Evolutionary conservation across 30 jellyfish, hydroid and myxozoan genomes (phyloP), one percentile per base, ranked within the genome.

Genomic region (Phacellophora camtschatica): DNA sequence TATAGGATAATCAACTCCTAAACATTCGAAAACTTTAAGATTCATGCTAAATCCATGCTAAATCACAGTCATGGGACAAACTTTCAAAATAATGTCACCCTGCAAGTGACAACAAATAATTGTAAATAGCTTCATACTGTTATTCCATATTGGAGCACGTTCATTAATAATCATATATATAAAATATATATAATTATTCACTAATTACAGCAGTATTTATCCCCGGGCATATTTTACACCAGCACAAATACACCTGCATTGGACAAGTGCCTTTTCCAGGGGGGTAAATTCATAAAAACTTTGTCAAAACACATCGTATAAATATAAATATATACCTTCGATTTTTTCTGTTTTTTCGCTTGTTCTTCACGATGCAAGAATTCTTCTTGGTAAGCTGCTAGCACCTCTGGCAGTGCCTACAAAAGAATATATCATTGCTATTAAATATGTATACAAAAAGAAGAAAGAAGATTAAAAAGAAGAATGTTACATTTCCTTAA

Each of bases 371-470:
- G 12, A 4, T 56, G 55, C 19, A 29, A 15, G 28, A 72, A 72
- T 55, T 72, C 74, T 45, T 72, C 74, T 51, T 72, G 74, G 28
- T 42, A 72, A 15, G 59, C 71, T 49, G 36, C 23, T 15, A 72
- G 86, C n/a, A 72, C 61, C 16, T 72, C 76, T 1, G 39, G 62
- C 2, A 72, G 35, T 7, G 86, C 74, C 86, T 72, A 67, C 12
- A 67, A 67, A 5, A 18, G 0, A 67, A 28, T n/a, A n/a, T n/a
- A n/a, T n/a, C n/a, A n/a, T n/a, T n/a, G 23, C n/a, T 6, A 5
- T 8, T 50, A n/a, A 50, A 50, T 4, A n/a, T 25, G 66, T 25
- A n/a, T n/a, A n/a, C 6, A 50, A 6, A n/a, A 30, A 7, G 55
- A 42, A 42, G 16, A 16, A 16, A 42, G 55, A 10, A 42, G 55